Evolutionary conservation across 2,113 vertebrate species (phyloP), one percentile per base, ranked within the genome.

Genomic region (Tonatia bakeri): DNA sequence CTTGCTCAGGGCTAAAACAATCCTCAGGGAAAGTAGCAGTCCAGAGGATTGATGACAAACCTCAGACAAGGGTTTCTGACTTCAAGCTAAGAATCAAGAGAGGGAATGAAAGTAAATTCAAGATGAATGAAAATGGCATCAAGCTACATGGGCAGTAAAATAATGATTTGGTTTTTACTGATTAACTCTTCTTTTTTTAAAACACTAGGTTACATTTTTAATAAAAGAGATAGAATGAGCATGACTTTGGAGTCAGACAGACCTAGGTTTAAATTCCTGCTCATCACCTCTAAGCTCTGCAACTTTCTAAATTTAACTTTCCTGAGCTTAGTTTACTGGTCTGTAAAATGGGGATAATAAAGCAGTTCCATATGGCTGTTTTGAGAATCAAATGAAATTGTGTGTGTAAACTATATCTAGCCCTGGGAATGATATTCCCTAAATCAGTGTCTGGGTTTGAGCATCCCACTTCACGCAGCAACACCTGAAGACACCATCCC

Each of bases 271-370:
- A 59, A 38, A 93, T 93, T 70, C n/a, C 45, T 79, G 15, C 61
- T 64, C 69, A 26, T 80, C 61, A 40, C 24, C 5, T 85, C 47
- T 38, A n/a, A 47, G 31, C 33, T 59, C 52, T 67, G 26, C 50
- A 20, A 87, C 7, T 56, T 20, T 85, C n/a, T 64, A 73, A 93
- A 94, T 52, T 82, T 81, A 87, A 64, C 40, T 93, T 77, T 17
- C 14, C 59, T 56, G 40, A 90, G 47, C 65, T 91, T 65, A 56
- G 50, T 94, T 94, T 91, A 54, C 92, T 86, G 87, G 59, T 77
- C 17, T 80, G 47, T 87, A 85, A 96, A 91, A 64, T 86, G 15
- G 50, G 64, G 22, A 36, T 83, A 93, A 77, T 76, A 73, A 95
- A 61, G 16, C 28, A 28, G 28, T 96, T 70, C 54, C 47, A 79